Evolutionary conservation across 1,140 invertebrate species (phyloP), one percentile per base, ranked within the genome.

Genomic region (Apis laboriosa): DNA sequence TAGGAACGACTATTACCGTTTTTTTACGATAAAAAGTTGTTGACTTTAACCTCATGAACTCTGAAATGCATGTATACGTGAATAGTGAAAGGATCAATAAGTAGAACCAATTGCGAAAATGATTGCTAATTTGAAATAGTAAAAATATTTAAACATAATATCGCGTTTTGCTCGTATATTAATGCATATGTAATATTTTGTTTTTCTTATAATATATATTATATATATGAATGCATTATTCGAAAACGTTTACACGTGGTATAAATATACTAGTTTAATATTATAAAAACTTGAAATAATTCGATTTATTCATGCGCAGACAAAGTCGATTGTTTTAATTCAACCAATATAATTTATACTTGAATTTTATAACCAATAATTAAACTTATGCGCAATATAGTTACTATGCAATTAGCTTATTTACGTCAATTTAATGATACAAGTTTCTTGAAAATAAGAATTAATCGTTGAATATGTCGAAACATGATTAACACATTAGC

Each of bases 21-120:
- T 80, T 68, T 61, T 24, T 58, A 11, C 34, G 56, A 19, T 63
- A 78, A 74, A 72, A 64, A 79, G 78, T 81, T 28, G 76, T 87
- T 88, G 83, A 84, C 64, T 64, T 64, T 89, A 89, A 88, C 86
- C 87, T 72, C 75, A 21, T 84, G 84, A 89, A 88, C 87, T 24
- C 77, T 84, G 61, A 78, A 84, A 74, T 67, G 49, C 60, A 70
- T 75, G 55, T 64, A 64, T 75, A 58, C 56, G 28, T 66, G 71
- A 85, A 87, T 73, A 84, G 87, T 89, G 87, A 89, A 89, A 89
- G 87, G 84, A 86, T 86, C 80, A 63, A 43, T 28, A 34, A 11
- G 24, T 86, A 19, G 74, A 15, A 78, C 60, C 70, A 76, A 76
- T 84, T 88, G 86, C 87, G 83, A 88, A 76, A 88, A 83, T n/a